Evolutionary conservation across 2,888 invertebrate genomes (phyloP), one percentile per base, ranked within the genome.

Genomic region (Acanthacorydalis orientalis): DNA sequence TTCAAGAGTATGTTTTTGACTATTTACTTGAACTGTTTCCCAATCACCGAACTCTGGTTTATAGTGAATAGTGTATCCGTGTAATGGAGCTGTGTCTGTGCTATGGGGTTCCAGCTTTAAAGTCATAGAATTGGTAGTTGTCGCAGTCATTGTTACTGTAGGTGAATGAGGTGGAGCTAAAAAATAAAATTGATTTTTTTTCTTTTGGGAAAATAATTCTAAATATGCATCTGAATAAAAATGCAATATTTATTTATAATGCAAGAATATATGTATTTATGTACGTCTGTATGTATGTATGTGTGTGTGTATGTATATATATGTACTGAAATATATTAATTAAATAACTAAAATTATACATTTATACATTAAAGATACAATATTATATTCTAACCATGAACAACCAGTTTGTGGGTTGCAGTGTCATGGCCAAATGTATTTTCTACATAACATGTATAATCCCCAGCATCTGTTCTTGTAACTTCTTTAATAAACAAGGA

Each of bases 21-120:
- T 80, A 38, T 60, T 59, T 50, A 76, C 72, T 69, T 88, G 86
- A 50, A 83, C 79, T 8, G 85, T 87, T 68, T 88, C 87, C 91
- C 91, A 92, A 60, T 90, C 89, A 14, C 91, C 91, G 60, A 91
- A 92, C 65, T 93, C 92, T 48, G 90, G 90, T 62, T 92, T 92
- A 70, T 88, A 91, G 61, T 88, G 87, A 52, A 95, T 75, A 31
- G 87, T 87, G 68, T 91, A 91, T 1, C 93, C 92, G 56, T 89
- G 88, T 53, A 90, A 80, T n/a, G 88, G 88, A 34, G 89, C 87
- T 41, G 80, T 81, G 60, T 89, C 89, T 11, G 77, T 78, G 44
- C 83, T 79, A 56, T 81, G 79, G 3, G 83, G 77, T 53, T 77
- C 77, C 56, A 84, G 64, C 61, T 81, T 80, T 56, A 84, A 74